Percentiles rank a stretch among this genome's conserved stretches.
Conservation (phyloP, 92 coral and sea anemone genomes). For the Palythoa heliodiscus region DNA sequence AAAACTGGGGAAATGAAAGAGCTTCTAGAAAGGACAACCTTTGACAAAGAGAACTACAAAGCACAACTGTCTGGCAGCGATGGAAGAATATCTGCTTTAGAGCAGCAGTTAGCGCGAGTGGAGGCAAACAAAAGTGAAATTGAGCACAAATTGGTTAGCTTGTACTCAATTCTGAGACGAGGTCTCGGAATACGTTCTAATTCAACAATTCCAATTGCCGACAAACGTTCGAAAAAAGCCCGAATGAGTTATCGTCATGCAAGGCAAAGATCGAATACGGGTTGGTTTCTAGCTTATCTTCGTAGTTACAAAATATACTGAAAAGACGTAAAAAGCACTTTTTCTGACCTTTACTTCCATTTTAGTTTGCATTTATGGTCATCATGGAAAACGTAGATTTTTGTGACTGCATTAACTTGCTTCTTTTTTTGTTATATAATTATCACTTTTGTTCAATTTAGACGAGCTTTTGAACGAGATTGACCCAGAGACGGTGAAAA, state of each 20-base stretch:
- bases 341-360: no score
- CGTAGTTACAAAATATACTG: not conserved
- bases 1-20: slow-evolving; percentile 73
- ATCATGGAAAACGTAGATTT: not conserved
- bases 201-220: slow-evolving; percentile 51
- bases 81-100: slow-evolving; percentile 78
- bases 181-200: slow-evolving; percentile 71
- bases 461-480: slow-evolving; percentile 85
- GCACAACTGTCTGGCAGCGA: slow-evolving; percentile 91
- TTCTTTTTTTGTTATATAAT: no score
- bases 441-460: not conserved
- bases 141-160: slow-evolving; percentile 71
- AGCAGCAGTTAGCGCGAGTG: slow-evolving; percentile 71
- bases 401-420: not conserved
- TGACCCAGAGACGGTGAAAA: slow-evolving; percentile 74
- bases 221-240: slow-evolving; percentile 76
- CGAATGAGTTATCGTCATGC: slow-evolving; percentile 62
- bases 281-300: not conserved
- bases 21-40: slow-evolving; percentile 76
- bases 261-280: slow-evolving; percentile 55
- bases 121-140: slow-evolving; percentile 74
- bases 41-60: slow-evolving; percentile 84
- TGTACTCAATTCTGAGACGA: slow-evolving; percentile 77
- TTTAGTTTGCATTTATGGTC: not conserved
- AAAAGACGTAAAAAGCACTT: not conserved